These are phyloP conservation scores for Molothrus ater DNA, from an alignment of 2,797 vertebrate species.

Conservation along the genomic window DNA sequence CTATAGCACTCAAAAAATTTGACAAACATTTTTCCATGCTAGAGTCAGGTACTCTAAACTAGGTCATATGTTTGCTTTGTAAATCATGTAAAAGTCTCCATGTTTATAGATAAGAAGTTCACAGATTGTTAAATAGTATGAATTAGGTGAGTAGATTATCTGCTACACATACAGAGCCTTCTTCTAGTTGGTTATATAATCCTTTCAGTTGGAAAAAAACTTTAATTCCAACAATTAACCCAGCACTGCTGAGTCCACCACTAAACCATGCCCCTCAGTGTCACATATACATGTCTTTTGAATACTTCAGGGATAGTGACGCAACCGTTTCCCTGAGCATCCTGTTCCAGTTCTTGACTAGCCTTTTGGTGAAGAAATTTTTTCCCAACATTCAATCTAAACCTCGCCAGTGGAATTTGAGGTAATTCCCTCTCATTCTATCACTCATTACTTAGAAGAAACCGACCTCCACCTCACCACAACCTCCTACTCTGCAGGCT, in stretches of 20 bases:
- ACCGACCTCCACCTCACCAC: background rate
- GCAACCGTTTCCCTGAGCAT: background rate
- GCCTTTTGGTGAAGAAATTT: background rate
- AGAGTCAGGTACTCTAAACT: constrained; percentile 14
- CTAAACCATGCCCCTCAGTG: background rate
- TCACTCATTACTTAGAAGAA: background rate
- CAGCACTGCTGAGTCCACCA: background rate
- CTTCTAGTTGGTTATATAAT: background rate
- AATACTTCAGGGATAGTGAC: background rate
- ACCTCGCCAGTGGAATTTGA: background rate
- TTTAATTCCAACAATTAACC: background rate
- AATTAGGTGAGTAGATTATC: constrained; percentile 12
- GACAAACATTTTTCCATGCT: constrained; percentile 62
- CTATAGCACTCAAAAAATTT: background rate
- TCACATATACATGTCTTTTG: background rate
- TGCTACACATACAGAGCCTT: background rate
- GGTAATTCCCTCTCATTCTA: background rate
- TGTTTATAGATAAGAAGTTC: constrained; percentile 52
- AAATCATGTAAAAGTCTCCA: constrained; percentile 32
- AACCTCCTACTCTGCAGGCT: background rate
- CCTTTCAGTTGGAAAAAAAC: background rate
- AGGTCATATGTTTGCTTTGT: constrained; percentile 28
- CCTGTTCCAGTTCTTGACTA: background rate
- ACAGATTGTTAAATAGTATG: constrained; percentile 10
- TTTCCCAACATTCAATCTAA: background rate